Evolutionary conservation across 92 coral and sea anemone species (phyloP), one percentile per base, ranked within the genome.

Genomic region (Meandrina meandrites): DNA sequence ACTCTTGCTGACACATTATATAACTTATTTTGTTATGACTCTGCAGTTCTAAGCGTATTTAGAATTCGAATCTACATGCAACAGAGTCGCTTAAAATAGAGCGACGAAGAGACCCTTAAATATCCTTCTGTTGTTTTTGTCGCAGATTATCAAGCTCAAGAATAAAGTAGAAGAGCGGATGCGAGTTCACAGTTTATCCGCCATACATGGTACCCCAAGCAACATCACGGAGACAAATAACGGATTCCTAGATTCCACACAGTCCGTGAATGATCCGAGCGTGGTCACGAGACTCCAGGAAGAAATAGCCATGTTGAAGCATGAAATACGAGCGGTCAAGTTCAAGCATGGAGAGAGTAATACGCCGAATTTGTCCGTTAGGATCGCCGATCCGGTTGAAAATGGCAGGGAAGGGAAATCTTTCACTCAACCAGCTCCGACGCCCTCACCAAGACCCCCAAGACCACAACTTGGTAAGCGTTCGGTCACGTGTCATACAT

Each of bases 401-500:
- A 85, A 76, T 47, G 83, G 82, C 40, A 40, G 68, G 0, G 67
- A 22, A 1, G 82, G 62, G 17, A 64, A 14, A 24, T 24, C 73
- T 8, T 50, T 68, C 34, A 22, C 58, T 17, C 76, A 68, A 18
- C 57, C 50, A 24, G n/a, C 57, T 8, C 72, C 78, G 24, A 89
- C 77, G 37, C 79, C 36, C 19, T 60, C 83, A 35, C 32, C 90
- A 4, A 82, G 94, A 14, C 93, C 83, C 28, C 32, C 90, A 4
- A 82, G 94, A 14, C 93, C 91, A 0, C 75, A 45, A 72, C 89
- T 93, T 32, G 67, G 84, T 9, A 89, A 80, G 47, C 97, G 97
- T 8, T 86, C 97, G 16, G 81, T 87, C 31, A 94, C 97, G 21
- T 92, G 91, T 73, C 76, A 81, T 8, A 70, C 84, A 42, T 28